Percentiles rank a stretch among this genome's conserved stretches.
phyloP scores from a whole-genome alignment of 2,113 vertebrate genomes.

The Octodon degus region DNA sequence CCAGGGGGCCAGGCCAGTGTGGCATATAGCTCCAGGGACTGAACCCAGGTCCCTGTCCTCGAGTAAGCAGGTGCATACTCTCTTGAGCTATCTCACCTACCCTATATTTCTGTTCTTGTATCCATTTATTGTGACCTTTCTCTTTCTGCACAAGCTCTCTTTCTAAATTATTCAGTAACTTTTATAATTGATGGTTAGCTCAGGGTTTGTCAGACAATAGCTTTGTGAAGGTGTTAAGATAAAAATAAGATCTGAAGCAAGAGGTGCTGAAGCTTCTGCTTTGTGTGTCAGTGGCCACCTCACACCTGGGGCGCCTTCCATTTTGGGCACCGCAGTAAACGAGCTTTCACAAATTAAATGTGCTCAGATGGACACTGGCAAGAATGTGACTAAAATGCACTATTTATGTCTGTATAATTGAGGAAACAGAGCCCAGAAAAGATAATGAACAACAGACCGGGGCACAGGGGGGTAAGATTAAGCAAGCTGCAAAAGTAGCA shows the following conservation, averaged over 20 bases:
- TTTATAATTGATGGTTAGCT: neutral
- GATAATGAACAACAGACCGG: neutral
- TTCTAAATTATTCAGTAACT: neutral
- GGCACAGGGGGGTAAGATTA: neutral
- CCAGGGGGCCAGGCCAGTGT: too few relatives aligned
- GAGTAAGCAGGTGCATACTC: too few relatives aligned
- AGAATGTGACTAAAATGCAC: neutral
- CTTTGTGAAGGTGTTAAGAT: neutral
- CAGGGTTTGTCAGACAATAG: neutral
- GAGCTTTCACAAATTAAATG: neutral
- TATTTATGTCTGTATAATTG: neutral
- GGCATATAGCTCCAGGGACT: too few relatives aligned
- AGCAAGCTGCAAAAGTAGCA: neutral
- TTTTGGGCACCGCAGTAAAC: neutral
- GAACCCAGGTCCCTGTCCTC: too few relatives aligned
- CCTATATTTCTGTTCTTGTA: neutral
- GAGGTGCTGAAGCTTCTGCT: neutral
- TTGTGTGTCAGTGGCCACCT: neutral
- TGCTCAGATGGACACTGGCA: neutral
- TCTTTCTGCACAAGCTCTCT: neutral
- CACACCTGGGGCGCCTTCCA: neutral
- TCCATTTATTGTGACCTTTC: neutral
- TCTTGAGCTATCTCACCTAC: too few relatives aligned
- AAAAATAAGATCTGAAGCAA: neutral
- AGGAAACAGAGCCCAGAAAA: neutral